Base-by-base conservation (phyloP, 2,113 vertebrate genomes). In the Coptodon rendalli region DNA sequence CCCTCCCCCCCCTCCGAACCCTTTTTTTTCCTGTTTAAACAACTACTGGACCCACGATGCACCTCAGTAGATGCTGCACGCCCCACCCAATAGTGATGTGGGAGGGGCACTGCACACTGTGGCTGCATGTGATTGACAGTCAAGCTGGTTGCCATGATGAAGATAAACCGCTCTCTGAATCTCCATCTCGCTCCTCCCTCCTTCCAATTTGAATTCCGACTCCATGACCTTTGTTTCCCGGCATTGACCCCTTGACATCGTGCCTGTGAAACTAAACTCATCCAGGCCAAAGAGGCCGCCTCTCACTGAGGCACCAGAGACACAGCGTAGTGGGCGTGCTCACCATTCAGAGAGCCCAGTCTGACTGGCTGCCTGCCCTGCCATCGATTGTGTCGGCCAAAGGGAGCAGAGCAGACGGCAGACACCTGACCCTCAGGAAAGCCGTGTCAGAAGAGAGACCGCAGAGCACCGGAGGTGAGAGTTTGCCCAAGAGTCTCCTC, bases 251-350 rank as follows among this genome's bases (percentile, higher is more conserved):
- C 71, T 83, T 56, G 80, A 90, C 87, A 78, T 52, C 91, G 50
- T 85, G 36, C 68, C 89, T 85, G 31, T 81, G 31, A 91, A 31
- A 91, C 87, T 88, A 87, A 88, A 87, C 78, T 59, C 96, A 94
- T 96, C 96, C 97, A 98, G 98, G 97, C 97, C 97, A 98, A 95
- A 97, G 97, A 96, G 97, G 97, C 97, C 96, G 92, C 97, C 97
- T 98, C 97, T 96, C 96, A 96, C 96, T 96, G 97, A 98, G 97
- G 97, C 98, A 97, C 95, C 98, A 98, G 97, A 98, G 98, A 96
- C 98, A 99, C 98, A 99, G 98, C 98, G 97, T 99, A 97, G 97
- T 97, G 96, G 98, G 98, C 95, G 97, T 98, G 96, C 97, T 98
- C 96, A 98, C 98, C 92, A 97, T 98, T 97, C 98, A 98, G 96